Evolutionary conservation across 2,888 invertebrate genomes (phyloP), one percentile per base, ranked within the genome.

Genomic region (Eupithecia subumbrata): DNA sequence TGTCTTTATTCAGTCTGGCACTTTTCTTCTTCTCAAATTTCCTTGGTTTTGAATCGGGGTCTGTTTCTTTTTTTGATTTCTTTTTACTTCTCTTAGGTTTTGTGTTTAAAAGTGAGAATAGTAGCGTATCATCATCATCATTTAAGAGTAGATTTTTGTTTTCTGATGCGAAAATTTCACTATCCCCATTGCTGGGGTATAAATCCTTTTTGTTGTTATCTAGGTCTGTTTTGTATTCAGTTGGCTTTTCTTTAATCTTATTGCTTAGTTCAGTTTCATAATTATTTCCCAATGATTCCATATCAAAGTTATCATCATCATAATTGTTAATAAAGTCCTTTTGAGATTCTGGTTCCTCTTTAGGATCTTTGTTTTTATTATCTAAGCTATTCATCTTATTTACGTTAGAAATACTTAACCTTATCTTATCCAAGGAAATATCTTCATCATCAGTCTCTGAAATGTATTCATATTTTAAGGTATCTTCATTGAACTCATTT

Each of bases 401-500:
- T 37, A 66, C n/a, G n/a, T 30, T 56, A 2, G 18, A 22, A 8
- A 43, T 30, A n/a, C 14, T 69, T 22, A 30, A 71, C 45, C 67
- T 71, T 45, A 75, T 40, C 22, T 76, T 72, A 74, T 75, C 69
- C 73, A 71, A 69, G 8, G 64, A 48, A 37, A 30, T 69, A 75
- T 75, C 76, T 72, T 81, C 78, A 69, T 80, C 80, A 75, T 83
- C 80, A 1, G 76, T 80, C 9, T 76, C 67, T 30, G 77, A 52
- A 64, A 73, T 75, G 66, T 77, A 72, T 63, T 74, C 72, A n/a
- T 70, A 74, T 64, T 75, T 77, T 12, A 77, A 70, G 60, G 8
- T 68, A 7, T 68, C 69, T 7, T 76, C 52, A 12, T 37, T 70
- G 0, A 64, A 67, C 34, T 76, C 75, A 34, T 60, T 73, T 16